A percentile compares a stretch with the other conserved stretches of the same genome.
Evolutionary conservation across 2,888 invertebrate species (phyloP).

Genomic region (Deilephila porcellus): DNA sequence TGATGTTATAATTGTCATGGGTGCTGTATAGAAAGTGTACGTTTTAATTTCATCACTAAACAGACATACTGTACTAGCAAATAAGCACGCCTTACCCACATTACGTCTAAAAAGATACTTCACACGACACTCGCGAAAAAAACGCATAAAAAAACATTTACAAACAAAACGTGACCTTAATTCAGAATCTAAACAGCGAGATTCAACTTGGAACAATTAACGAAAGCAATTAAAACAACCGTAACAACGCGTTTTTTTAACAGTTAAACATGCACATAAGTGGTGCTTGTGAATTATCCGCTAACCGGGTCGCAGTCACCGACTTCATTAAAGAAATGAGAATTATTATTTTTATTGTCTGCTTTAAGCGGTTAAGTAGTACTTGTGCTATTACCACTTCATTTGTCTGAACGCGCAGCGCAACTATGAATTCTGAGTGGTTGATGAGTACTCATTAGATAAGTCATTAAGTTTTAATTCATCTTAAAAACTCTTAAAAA

Average conservation of each 20-base stretch:
- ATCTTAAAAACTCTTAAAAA: no score
- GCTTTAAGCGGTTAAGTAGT: not conserved
- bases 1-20: no score
- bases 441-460: no score
- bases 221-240: conserved; percentile 20
- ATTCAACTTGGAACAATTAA: conserved; percentile 10
- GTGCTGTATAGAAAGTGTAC: no score
- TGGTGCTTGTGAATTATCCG: conserved; percentile 3
- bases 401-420: not conserved
- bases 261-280: conserved; percentile 5
- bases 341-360: not conserved
- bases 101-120: no score
- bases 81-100: no score
- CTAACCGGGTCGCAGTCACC: not conserved
- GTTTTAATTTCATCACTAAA: no score
- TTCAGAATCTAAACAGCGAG: not conserved
- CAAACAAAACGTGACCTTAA: conserved; percentile 6
- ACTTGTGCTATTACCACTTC: not conserved
- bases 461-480: no score
- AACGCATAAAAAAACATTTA: not conserved
- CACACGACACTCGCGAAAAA: no score
- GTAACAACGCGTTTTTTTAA: conserved; percentile 11
- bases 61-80: no score
- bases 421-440: no score
- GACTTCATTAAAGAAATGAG: not conserved